Base-by-base conservation (phyloP, 1,140 invertebrate genomes). In the Monomorium pharaonis region DNA sequence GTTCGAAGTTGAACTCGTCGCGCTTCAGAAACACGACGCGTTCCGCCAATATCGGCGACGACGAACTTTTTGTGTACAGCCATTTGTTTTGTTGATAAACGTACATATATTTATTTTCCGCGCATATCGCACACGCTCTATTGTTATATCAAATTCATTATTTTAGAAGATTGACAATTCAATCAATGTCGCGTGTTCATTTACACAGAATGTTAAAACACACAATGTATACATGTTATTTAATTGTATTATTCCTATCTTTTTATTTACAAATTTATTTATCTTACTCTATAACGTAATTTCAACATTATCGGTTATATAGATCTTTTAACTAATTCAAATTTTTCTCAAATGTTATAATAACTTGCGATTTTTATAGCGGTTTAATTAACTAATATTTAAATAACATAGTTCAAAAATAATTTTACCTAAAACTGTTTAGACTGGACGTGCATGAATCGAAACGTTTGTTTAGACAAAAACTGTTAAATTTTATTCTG, bases 71-170 rank as follows among this genome's bases (percentile, higher is more conserved):
- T 60, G 10, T n/a, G 10, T 33, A 21, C 42, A n/a, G n/a, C 65
- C 51, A 44, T 62, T 77, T 78, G 27, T 76, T 76, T 76, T 76
- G 63, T 67, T 65, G 67, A 76, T 63, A 63, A 12, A 9, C 16
- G 16, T 14, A 60, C 3, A n/a, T 62, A 30, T 18, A 21, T 77
- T 44, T 60, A 62, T 62, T 27, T 77, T 47, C 18, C 16, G 2
- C 2, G 18, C 37, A 30, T 37, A 69, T 44, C 7, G 7, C 18
- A 30, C 2, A n/a, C 16, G 18, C 18, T 24, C 30, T 27, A 62
- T 44, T 62, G 47, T 62, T 62, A 37, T 37, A 30, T 12, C 1
- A 18, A n/a, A 24, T 69, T 47, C 9, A 16, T 63, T 77, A 77
- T 30, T 54, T 21, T 18, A 9, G 3, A 18, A 62, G 16, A 62